Conservation (phyloP, 92 coral and sea anemone genomes). For the Anthopleura xanthogrammica region DNA sequence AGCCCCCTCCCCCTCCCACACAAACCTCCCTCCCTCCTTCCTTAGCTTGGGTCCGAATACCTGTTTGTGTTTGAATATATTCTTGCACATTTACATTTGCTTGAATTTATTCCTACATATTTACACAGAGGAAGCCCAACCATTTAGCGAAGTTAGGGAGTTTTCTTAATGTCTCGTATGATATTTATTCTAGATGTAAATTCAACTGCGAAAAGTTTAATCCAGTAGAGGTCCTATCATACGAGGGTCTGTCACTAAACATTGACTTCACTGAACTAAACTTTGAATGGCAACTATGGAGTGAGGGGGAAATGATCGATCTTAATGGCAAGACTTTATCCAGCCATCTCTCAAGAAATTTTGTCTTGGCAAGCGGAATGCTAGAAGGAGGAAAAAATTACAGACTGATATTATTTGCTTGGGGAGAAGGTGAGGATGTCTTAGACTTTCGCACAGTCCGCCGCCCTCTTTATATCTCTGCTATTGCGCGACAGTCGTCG, state of each 20-base stretch:
- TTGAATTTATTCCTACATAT: no score
- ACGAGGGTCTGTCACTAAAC: constrained; percentile 3
- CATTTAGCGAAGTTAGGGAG: not conserved
- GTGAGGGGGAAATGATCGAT: constrained; percentile 20
- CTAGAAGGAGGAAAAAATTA: constrained; percentile 45
- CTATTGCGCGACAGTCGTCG: no score
- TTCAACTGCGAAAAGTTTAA: constrained; percentile 33
- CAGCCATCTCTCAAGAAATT: constrained; percentile 10
- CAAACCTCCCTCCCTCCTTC: no score
- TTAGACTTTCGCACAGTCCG: no score
- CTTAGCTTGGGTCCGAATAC: no score
- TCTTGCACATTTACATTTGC: no score
- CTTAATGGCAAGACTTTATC: constrained; percentile 39
- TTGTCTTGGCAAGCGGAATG: constrained; percentile 37
- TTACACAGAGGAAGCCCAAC: no score
- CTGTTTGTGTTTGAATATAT: no score
- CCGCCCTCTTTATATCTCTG: no score
- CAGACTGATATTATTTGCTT: constrained; percentile 24
- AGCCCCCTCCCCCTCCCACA: no score
- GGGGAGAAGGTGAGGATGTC: constrained; percentile 2
- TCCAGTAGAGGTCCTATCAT: constrained; percentile 16
- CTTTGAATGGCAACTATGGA: constrained; percentile 51
- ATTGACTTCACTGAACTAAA: constrained; percentile 13
- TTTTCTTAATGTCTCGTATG: not conserved
- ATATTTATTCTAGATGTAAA: constrained; percentile 29